Conservation (phyloP, 37 sponge, comb jelly and placozoan genomes). For the Axinella damicornis region DNA sequence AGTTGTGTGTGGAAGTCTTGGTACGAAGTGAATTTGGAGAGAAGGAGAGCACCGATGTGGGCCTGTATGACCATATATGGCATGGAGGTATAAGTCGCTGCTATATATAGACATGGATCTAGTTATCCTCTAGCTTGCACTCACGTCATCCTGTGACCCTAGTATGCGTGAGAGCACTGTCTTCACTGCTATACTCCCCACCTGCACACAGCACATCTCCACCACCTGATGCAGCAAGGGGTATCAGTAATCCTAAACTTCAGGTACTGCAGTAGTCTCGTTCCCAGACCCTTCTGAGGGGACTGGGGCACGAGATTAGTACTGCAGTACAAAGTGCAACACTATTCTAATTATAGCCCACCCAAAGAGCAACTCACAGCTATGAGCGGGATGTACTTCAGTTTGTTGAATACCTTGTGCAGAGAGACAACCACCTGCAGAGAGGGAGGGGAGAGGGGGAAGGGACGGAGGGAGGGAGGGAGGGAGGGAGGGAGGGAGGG, state of each 20-base stretch:
- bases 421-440: constrained; percentile 7
- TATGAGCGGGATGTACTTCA: constrained; percentile 2
- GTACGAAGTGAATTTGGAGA: constrained; percentile 90
- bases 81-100: too few species aligned
- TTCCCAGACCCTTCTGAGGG: background rate
- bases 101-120: background rate
- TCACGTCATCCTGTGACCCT: constrained; percentile 56
- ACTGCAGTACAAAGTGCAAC: too few species aligned
- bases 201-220: constrained; percentile 18
- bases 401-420: background rate
- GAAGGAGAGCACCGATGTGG: constrained; percentile 86
- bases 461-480: too few species aligned
- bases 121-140: background rate
- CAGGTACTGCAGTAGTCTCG: too few species aligned
- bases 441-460: background rate
- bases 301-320: background rate
- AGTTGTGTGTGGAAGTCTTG: constrained; percentile 94
- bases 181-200: constrained; percentile 36
- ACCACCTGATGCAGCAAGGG: background rate
- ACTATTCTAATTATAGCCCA: too few species aligned
- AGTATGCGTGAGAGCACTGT: background rate
- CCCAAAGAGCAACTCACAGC: constrained; percentile 7
- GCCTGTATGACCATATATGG: constrained; percentile 24
- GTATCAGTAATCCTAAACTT: too few species aligned
- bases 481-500: too few species aligned